phyloP scores from a whole-genome alignment of 2,888 invertebrate species.

The Operophtera brumata region DNA sequence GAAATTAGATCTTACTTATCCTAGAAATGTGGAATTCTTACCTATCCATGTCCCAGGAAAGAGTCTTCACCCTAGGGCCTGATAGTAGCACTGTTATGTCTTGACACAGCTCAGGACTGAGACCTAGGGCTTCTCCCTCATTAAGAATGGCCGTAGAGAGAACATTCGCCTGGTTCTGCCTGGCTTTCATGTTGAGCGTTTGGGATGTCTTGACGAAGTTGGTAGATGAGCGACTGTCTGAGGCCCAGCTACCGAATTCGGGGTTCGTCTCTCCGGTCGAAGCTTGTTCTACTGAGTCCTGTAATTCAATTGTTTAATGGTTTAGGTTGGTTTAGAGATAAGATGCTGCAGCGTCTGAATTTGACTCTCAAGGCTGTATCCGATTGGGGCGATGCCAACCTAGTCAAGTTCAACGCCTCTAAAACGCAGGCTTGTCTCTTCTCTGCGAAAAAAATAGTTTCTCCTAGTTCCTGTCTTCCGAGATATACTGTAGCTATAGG shows the following conservation, averaged over 20 bases:
- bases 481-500: too few species aligned
- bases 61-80: conserved; percentile 85
- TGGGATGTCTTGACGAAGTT: conserved; percentile 76
- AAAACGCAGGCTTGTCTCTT: too few species aligned
- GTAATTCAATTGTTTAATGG: conserved; percentile 29
- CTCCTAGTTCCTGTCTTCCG: too few species aligned
- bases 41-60: conserved; percentile 84
- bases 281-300: conserved; percentile 49
- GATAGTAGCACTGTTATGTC: conserved; percentile 86
- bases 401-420: too few species aligned
- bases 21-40: conserved; percentile 27
- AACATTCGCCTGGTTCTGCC: conserved; percentile 74
- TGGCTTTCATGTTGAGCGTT: conserved; percentile 64
- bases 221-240: conserved; percentile 69
- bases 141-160: conserved; percentile 78
- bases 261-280: conserved; percentile 48
- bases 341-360: too few species aligned
- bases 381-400: too few species aligned
- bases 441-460: too few species aligned
- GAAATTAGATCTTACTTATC: too few species aligned
- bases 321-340: neutral
- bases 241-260: conserved; percentile 71
- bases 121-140: conserved; percentile 83
- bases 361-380: too few species aligned
- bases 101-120: conserved; percentile 83